phyloP scores from a whole-genome alignment of 2,113 vertebrate genomes.

The Sinocyclocheilus maitianheensis region DNA sequence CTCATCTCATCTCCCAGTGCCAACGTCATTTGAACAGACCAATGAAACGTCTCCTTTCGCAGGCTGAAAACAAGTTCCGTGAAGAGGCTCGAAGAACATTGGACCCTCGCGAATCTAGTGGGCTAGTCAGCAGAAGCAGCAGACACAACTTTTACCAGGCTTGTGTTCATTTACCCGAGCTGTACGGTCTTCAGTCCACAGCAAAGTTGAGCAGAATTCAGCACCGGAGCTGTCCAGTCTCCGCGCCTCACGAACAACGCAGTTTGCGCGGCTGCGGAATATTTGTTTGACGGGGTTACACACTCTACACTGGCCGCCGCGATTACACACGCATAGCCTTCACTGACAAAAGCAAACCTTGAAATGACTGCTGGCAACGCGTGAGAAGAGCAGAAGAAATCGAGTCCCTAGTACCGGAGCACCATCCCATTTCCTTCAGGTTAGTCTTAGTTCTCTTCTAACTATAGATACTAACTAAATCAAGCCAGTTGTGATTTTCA shows the following conservation, averaged over 20 bases:
- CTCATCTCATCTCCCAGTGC: constrained; percentile 46
- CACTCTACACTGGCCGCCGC: constrained; percentile 8
- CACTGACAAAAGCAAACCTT: constrained; percentile 56
- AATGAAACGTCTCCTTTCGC: constrained; percentile 56
- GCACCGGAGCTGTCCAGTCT: constrained; percentile 76
- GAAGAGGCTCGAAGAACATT: constrained; percentile 36
- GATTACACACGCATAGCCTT: neutral
- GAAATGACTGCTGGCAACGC: constrained; percentile 72
- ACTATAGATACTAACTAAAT: neutral
- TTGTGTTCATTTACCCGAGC: constrained; percentile 52
- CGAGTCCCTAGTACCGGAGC: constrained; percentile 59
- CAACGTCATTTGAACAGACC: constrained; percentile 56
- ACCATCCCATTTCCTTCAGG: constrained; percentile 42
- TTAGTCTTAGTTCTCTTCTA: constrained; percentile 19
- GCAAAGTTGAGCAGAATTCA: constrained; percentile 62
- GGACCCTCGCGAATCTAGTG: neutral
- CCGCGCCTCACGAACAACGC: constrained; percentile 17
- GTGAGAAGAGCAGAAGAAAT: constrained; percentile 61
- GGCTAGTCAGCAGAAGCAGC: neutral
- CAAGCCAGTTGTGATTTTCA: constrained; percentile 19
- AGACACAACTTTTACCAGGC: constrained; percentile 45
- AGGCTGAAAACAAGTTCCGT: constrained; percentile 52
- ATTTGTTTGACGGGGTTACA: constrained; percentile 12
- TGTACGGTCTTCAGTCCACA: constrained; percentile 28
- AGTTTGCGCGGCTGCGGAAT: constrained; percentile 4